Evolutionary conservation across 2,797 vertebrate species (phyloP).

Genomic region (Danio choprae): DNA sequence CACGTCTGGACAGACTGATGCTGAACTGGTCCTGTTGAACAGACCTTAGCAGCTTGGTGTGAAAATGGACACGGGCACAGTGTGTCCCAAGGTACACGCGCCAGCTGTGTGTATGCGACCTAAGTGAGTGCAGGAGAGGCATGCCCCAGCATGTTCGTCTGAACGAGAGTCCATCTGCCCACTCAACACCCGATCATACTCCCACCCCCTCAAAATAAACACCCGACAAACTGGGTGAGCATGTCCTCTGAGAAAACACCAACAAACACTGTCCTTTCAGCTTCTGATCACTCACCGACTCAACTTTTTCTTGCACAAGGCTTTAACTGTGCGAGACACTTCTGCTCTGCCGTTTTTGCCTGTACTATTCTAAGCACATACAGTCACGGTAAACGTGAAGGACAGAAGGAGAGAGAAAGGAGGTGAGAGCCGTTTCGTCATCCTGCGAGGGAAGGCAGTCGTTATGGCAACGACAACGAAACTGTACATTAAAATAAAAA

Average conservation of each 20-base stretch:
- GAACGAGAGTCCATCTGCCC: constrained; percentile 64
- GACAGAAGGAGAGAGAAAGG: constrained; percentile 46
- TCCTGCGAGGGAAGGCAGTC: constrained; percentile 48
- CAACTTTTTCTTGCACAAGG: background rate
- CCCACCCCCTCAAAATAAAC: constrained; percentile 31
- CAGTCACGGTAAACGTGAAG: constrained; percentile 51
- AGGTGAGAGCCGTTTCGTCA: constrained; percentile 56
- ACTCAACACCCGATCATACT: constrained; percentile 29
- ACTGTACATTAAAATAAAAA: constrained; percentile 44
- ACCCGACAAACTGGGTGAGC: background rate
- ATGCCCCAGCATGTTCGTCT: constrained; percentile 61
- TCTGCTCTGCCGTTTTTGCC: constrained; percentile 21
- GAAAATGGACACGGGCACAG: constrained; percentile 75
- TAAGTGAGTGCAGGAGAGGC: constrained; percentile 42
- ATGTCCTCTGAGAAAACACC: constrained; percentile 22
- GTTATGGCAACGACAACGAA: constrained; percentile 58
- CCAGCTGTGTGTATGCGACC: constrained; percentile 51
- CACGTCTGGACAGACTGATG: constrained; percentile 57
- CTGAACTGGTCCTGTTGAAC: constrained; percentile 73
- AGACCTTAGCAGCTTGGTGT: constrained; percentile 68
- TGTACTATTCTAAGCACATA: constrained; percentile 56
- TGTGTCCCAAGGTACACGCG: constrained; percentile 57
- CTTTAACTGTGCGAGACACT: constrained; percentile 21
- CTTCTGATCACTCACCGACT: constrained; percentile 22
- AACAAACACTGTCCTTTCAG: constrained; percentile 25